These are phyloP conservation scores for Mythimna pallens DNA, from an alignment of 2,888 invertebrate species.

Conservation along the genomic window DNA sequence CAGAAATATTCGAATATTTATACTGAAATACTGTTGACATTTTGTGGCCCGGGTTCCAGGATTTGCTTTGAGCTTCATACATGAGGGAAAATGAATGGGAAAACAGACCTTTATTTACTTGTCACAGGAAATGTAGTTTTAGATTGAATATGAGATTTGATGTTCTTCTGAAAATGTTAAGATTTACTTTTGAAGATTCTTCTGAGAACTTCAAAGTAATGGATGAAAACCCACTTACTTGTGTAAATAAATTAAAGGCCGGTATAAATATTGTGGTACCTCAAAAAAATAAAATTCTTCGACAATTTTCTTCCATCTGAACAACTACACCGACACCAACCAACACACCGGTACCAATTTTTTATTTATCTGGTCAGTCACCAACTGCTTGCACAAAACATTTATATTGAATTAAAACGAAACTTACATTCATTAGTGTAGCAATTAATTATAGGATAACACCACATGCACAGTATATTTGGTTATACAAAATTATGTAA, in stretches of 20 bases:
- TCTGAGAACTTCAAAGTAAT: not conserved
- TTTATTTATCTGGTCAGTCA: too few species aligned
- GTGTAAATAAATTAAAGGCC: not conserved
- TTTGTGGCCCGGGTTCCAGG: constrained; percentile 8
- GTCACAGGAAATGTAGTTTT: constrained; percentile 21
- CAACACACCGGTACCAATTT: too few species aligned
- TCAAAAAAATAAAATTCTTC: not conserved
- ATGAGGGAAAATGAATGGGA: constrained; percentile 34
- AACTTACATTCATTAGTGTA: too few species aligned
- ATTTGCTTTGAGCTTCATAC: constrained; percentile 30
- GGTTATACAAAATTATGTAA: too few species aligned
- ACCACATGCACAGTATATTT: too few species aligned
- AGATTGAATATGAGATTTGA: constrained; percentile 17
- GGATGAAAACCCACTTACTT: not conserved
- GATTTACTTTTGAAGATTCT: not conserved
- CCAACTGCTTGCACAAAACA: too few species aligned
- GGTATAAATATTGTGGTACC: not conserved
- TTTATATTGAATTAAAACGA: too few species aligned
- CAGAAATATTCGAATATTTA: constrained; percentile 16
- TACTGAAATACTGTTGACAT: constrained; percentile 22
- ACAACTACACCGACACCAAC: not conserved
- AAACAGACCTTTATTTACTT: not conserved
- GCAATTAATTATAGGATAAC: too few species aligned
- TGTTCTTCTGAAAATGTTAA: not conserved
- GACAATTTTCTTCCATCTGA: too few species aligned